These are phyloP conservation scores for Babylonia areolata DNA, from an alignment of 1,140 invertebrate genomes.

Conservation along the genomic window DNA sequence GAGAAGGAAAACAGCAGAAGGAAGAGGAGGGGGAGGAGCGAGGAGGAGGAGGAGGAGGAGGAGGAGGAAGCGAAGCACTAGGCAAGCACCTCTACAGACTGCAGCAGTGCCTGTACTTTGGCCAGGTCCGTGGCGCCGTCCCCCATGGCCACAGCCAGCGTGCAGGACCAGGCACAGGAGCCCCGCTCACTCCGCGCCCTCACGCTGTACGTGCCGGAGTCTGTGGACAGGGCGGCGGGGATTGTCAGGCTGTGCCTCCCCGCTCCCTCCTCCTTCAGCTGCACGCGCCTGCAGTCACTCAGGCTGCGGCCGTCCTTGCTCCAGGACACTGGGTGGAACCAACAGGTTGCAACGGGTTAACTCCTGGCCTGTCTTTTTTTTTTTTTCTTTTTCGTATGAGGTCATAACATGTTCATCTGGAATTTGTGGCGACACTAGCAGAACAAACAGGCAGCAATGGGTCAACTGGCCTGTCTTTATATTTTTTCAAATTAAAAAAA, in stretches of 20 bases:
- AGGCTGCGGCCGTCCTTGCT: slow-evolving; percentile 91
- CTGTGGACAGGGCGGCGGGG: slow-evolving; percentile 84
- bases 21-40: too few relatives aligned
- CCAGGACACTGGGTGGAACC: slow-evolving; percentile 81
- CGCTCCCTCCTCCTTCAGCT: slow-evolving; percentile 85
- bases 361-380: too few relatives aligned
- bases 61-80: background rate
- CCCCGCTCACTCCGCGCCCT: slow-evolving; percentile 80
- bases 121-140: slow-evolving; percentile 62
- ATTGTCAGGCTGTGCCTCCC: slow-evolving; percentile 85
- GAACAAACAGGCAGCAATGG: too few relatives aligned
- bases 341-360: too few relatives aligned
- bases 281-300: slow-evolving; percentile 85
- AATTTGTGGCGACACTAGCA: too few relatives aligned
- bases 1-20: too few relatives aligned
- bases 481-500: too few relatives aligned
- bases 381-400: too few relatives aligned
- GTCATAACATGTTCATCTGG: too few relatives aligned
- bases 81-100: slow-evolving; percentile 60
- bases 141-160: slow-evolving; percentile 62
- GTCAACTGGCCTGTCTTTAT: too few relatives aligned
- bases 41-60: background rate
- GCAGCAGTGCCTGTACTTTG: slow-evolving; percentile 63
- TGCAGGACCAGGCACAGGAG: slow-evolving; percentile 62
- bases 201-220: slow-evolving; percentile 93